Evolutionary conservation across 2,888 invertebrate species (phyloP).

Genomic region (Parascotia fuliginaria): DNA sequence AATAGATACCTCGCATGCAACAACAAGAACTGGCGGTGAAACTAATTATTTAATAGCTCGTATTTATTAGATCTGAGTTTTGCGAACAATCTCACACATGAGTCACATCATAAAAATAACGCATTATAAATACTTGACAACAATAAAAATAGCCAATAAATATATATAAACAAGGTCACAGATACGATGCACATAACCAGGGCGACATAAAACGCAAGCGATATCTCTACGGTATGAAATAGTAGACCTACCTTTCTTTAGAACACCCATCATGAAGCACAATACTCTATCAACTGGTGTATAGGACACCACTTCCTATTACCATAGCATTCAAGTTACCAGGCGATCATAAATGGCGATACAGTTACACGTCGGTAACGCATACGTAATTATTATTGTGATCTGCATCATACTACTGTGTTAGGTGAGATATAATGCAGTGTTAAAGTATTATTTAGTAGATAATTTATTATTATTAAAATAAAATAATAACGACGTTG

Average conservation of each 20-base stretch:
- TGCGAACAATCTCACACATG: neutral
- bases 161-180: conserved; percentile 28
- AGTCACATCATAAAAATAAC: neutral
- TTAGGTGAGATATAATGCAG: conserved; percentile 26
- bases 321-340: conserved; percentile 45
- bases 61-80: neutral
- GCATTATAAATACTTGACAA: neutral
- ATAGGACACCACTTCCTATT: conserved; percentile 59
- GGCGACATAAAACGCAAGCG: conserved; percentile 13
- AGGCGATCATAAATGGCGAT: conserved; percentile 63
- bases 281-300: conserved; percentile 48
- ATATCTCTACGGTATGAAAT: conserved; percentile 5
- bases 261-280: conserved; percentile 57
- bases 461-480: too few species aligned
- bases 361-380: conserved; percentile 72
- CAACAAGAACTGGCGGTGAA: conserved; percentile 1
- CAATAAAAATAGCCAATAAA: conserved; percentile 17
- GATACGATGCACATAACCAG: conserved; percentile 24
- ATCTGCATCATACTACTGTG: conserved; percentile 55
- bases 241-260: conserved; percentile 53
- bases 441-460: too few species aligned
- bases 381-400: conserved; percentile 72
- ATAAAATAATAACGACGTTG: too few species aligned
- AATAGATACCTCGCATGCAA: conserved; percentile 4
- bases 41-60: conserved; percentile 1